Evolutionary conservation across 1,140 invertebrate species (phyloP).

Genomic region (Propsilocerus akamusi): DNA sequence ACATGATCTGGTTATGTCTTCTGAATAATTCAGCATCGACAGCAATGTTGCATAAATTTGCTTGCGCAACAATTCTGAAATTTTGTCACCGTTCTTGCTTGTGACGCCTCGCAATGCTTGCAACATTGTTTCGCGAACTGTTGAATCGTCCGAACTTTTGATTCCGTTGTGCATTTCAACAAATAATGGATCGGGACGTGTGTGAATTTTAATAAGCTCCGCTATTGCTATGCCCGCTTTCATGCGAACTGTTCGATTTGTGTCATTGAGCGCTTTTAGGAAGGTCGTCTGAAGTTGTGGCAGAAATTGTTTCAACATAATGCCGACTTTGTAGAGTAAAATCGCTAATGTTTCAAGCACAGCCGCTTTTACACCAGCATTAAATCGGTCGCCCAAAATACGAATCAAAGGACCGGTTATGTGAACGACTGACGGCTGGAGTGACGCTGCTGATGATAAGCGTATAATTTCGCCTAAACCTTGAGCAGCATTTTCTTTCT

Average conservation of each 20-base stretch:
- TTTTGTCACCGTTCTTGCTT: conserved; percentile 68
- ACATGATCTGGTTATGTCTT: conserved; percentile 60
- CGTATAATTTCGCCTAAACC: conserved; percentile 85
- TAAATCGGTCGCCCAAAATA: conserved; percentile 91
- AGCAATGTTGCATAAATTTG: conserved; percentile 54
- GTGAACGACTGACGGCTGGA: conserved; percentile 89
- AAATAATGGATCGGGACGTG: conserved; percentile 72
- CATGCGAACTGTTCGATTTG: conserved; percentile 67
- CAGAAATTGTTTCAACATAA: conserved; percentile 90
- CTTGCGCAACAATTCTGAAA: conserved; percentile 62
- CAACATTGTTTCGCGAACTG: conserved; percentile 77
- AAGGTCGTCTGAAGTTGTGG: conserved; percentile 98
- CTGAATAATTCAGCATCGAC: conserved; percentile 44
- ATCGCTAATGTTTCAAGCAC: conserved; percentile 86
- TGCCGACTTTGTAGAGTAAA: conserved; percentile 77
- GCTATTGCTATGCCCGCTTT: conserved; percentile 77
- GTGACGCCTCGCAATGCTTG: conserved; percentile 75
- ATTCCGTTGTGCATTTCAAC: conserved; percentile 75
- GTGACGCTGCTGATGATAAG: conserved; percentile 60
- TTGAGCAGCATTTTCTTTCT: conserved; percentile 89
- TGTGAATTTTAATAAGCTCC: conserved; percentile 80
- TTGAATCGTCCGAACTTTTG: conserved; percentile 64
- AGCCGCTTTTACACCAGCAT: conserved; percentile 83
- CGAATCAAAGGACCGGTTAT: conserved; percentile 95
- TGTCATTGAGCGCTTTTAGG: conserved; percentile 80